These are phyloP conservation scores for Nysson spinosus DNA, from an alignment of 2,888 invertebrate species.

Conservation along the genomic window DNA sequence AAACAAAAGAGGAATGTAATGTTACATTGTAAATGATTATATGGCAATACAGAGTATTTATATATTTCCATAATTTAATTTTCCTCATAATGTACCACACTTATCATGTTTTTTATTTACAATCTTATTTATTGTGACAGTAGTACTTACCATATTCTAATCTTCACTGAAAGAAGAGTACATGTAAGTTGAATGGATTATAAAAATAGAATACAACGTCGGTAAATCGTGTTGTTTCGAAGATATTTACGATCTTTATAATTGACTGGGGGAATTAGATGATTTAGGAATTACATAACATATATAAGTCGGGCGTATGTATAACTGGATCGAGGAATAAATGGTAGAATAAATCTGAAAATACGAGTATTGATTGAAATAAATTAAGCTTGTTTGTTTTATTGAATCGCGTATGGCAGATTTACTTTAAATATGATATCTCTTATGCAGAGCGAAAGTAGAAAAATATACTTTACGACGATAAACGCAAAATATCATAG, in stretches of 20 bases:
- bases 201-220: too few relatives aligned
- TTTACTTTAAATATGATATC: conserved; percentile 39
- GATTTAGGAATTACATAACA: too few relatives aligned
- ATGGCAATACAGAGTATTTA: conserved; percentile 18
- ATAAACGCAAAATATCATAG: background rate
- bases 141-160: too few relatives aligned
- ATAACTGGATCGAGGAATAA: background rate
- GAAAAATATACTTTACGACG: too few relatives aligned
- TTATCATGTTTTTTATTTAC: background rate
- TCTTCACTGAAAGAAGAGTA: too few relatives aligned
- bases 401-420: conserved; percentile 13
- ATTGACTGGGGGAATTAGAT: too few relatives aligned
- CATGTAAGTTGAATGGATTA: too few relatives aligned
- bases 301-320: too few relatives aligned
- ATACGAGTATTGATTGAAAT: conserved; percentile 17
- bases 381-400: conserved; percentile 26
- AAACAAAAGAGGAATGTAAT: conserved; percentile 12
- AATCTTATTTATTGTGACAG: too few relatives aligned
- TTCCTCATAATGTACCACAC: conserved; percentile 6
- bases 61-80: conserved; percentile 9
- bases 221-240: too few relatives aligned
- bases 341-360: background rate
- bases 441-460: conserved; percentile 21
- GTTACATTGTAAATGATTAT: conserved; percentile 25
- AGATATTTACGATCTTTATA: too few relatives aligned